A percentile compares a stretch with the other conserved stretches of the same genome.
phyloP scores from a whole-genome alignment of 2,888 invertebrate species.

The Brachylomia viminalis region DNA sequence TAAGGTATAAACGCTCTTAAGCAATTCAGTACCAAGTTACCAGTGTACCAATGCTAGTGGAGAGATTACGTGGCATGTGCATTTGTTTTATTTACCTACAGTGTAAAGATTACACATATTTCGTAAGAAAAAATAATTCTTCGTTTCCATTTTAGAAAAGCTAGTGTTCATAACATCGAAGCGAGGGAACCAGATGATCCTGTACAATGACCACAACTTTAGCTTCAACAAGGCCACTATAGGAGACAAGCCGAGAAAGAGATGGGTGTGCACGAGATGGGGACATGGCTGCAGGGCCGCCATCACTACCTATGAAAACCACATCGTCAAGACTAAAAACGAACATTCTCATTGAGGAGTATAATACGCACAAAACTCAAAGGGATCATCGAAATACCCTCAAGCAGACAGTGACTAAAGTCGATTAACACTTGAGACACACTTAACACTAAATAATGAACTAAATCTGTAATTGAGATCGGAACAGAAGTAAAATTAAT shows the following conservation, averaged over 20 bases:
- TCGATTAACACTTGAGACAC: neutral
- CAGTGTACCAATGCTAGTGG: neutral
- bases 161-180: conserved; percentile 68
- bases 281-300: conserved; percentile 71
- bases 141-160: conserved; percentile 39
- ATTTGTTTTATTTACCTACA: neutral
- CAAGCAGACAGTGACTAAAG: neutral
- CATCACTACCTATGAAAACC: conserved; percentile 66
- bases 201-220: conserved; percentile 68
- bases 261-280: conserved; percentile 74
- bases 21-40: too few relatives aligned
- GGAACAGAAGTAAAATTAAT: too few relatives aligned
- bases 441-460: neutral
- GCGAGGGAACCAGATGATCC: conserved; percentile 72
- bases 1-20: too few relatives aligned
- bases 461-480: neutral
- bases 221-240: conserved; percentile 66
- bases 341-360: conserved; percentile 67
- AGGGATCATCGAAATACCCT: neutral
- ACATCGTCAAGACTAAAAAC: conserved; percentile 63
- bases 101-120: neutral
- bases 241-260: conserved; percentile 57
- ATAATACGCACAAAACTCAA: neutral
- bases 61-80: neutral
- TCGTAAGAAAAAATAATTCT: neutral